Evolutionary conservation across 2,888 invertebrate species (phyloP).

Genomic region (Lycia hirtaria): DNA sequence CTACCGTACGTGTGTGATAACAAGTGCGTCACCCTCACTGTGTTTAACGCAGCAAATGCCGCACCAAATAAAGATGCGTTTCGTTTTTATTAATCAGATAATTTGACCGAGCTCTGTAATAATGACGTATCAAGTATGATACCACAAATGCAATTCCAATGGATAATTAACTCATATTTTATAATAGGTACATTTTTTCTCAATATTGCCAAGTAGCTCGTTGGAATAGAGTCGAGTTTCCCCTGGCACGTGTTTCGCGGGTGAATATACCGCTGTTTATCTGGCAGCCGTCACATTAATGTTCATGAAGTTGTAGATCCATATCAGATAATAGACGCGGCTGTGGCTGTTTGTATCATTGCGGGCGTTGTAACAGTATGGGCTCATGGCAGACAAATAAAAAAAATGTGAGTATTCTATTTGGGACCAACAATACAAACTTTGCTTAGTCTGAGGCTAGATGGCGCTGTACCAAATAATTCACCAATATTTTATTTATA

Average conservation of each 20-base stretch:
- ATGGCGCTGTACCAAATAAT: too few species aligned
- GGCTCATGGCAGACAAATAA: not conserved
- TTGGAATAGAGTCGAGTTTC: slow-evolving; percentile 29
- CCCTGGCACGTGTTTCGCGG: slow-evolving; percentile 37
- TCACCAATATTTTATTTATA: too few species aligned
- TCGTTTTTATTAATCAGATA: too few species aligned
- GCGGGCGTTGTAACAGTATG: slow-evolving; percentile 11
- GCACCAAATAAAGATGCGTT: too few species aligned
- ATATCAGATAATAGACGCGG: slow-evolving; percentile 82
- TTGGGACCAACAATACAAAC: too few species aligned
- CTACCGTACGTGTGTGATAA: too few species aligned
- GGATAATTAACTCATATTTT: not conserved
- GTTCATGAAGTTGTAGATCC: slow-evolving; percentile 79
- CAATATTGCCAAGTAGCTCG: not conserved
- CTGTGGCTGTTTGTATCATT: slow-evolving; percentile 54
- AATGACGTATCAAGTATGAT: slow-evolving; percentile 58
- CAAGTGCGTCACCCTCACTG: too few species aligned
- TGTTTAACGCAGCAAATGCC: too few species aligned
- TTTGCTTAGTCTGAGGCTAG: too few species aligned
- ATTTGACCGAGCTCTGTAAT: not conserved
- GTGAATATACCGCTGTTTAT: slow-evolving; percentile 59
- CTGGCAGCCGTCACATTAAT: slow-evolving; percentile 81
- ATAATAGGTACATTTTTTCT: not conserved
- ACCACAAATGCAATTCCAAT: slow-evolving; percentile 41
- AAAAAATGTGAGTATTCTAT: too few species aligned